Evolutionary conservation across 2,888 invertebrate species (phyloP), one percentile per base, ranked within the genome.

Genomic region (Platycnemis pennipes): DNA sequence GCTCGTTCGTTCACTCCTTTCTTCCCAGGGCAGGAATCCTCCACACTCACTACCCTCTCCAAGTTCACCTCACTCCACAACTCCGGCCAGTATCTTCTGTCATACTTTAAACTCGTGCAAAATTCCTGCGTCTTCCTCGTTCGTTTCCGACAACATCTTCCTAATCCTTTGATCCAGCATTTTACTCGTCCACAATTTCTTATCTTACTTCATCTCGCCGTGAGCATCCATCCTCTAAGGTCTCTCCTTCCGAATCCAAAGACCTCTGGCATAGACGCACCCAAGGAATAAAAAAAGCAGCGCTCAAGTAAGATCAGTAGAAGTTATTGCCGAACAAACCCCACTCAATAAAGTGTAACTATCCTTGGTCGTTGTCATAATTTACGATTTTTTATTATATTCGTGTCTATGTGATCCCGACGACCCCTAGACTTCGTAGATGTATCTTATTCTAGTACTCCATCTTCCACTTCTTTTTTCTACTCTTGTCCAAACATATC

Each of bases 81-180:
- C 37, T 37, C 77, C 8, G 37, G 13, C 77, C 77, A 77, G 31
- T 77, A 77, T 77, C 77, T 77, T 37, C 77, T 77, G 77, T 77
- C 77, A 77, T 77, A 77, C 37, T 37, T 77, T 77, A 77, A 77
- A 77, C 77, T 77, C 77, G 77, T 77, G 77, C 77, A 77, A 77
- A 77, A 77, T 77, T 77, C 77, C 37, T 37, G 11, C 77, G 26
- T 77, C 77, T 77, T 37, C 77, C 77, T 37, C 77, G 26, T 37
- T 77, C 77, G 37, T 77, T 77, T 77, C 77, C 77, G 63, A 77
- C 77, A 77, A 37, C 77, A 77, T 77, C 77, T 37, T 77, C 37
- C 37, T 77, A 77, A 77, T 77, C 77, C 77, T 77, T 77, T 77
- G 77, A 77, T 77, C 77, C 77, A 77, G 37, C 77, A 37, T 77